A percentile compares a stretch with the other conserved stretches of the same genome.
Conservation (phyloP, 2,113 vertebrate genomes). For the Phylloscopus trochilus region DNA sequence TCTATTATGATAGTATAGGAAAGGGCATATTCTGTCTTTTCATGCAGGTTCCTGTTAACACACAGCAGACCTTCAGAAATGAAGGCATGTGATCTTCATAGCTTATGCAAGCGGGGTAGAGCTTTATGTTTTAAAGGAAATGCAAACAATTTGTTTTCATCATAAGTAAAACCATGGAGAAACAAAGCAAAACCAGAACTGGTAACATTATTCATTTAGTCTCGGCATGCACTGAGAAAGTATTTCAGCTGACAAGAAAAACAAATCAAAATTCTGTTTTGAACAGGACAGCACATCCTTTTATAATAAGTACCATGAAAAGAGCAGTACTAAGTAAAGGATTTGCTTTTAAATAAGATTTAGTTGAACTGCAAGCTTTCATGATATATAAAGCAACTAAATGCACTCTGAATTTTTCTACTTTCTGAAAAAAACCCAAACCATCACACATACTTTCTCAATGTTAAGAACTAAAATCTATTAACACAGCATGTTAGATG, state of each 20-base stretch:
- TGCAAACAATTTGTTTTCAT: background rate
- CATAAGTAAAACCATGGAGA: background rate
- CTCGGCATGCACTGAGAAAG: background rate
- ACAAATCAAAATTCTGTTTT: background rate
- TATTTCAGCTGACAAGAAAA: background rate
- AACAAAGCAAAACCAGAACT: background rate
- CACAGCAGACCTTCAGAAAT: background rate
- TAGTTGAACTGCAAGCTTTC: background rate
- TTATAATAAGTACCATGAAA: background rate
- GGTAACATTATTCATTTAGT: background rate
- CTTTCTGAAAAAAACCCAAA: background rate
- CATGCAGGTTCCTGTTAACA: background rate
- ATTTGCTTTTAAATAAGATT: background rate
- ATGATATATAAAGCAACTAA: background rate
- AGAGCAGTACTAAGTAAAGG: background rate
- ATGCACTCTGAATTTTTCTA: background rate
- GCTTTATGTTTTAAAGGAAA: background rate
- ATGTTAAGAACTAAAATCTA: background rate
- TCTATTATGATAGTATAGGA: background rate
- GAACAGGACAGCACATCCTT: background rate
- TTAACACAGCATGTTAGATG: accelerated
- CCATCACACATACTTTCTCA: background rate
- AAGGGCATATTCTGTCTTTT: background rate
- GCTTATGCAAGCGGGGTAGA: background rate
- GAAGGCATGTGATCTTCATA: background rate